A percentile compares a stretch with the other conserved stretches of the same genome.
These are phyloP conservation scores for Chloroceryle aenea DNA, from an alignment of 2,113 vertebrate genomes.

Conservation along the genomic window DNA sequence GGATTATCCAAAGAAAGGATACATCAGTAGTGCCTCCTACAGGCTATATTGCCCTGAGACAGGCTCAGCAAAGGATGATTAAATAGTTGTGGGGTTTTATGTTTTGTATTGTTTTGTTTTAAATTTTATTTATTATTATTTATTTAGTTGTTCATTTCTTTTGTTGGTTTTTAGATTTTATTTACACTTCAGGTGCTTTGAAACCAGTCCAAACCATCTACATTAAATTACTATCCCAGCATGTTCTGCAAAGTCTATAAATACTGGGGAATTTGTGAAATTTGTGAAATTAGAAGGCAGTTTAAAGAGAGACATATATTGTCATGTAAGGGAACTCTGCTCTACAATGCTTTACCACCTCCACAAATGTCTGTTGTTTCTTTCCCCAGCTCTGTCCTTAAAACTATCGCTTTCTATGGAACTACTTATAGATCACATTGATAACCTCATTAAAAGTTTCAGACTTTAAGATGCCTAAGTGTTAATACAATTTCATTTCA, in stretches of 20 bases:
- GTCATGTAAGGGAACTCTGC: background rate
- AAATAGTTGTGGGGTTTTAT: background rate
- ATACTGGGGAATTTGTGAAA: background rate
- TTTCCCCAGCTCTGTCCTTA: background rate
- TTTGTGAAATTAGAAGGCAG: background rate
- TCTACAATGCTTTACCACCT: background rate
- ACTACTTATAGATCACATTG: background rate
- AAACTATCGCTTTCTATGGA: background rate
- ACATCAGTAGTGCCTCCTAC: background rate
- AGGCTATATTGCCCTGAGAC: background rate
- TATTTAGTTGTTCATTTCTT: background rate
- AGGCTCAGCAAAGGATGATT: background rate
- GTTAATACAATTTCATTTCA: background rate
- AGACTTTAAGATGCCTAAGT: background rate
- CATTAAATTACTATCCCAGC: background rate
- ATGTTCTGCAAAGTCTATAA: background rate
- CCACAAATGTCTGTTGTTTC: background rate
- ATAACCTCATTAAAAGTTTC: background rate
- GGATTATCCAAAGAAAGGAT: background rate
- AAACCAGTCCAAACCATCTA: background rate
- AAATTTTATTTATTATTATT: background rate
- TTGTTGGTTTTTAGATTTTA: background rate
- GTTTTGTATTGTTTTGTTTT: background rate
- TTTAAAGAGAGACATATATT: background rate
- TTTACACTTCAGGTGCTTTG: background rate